Base-by-base conservation (phyloP, 1,140 invertebrate genomes). In the Phenacoccus solenopsis region DNA sequence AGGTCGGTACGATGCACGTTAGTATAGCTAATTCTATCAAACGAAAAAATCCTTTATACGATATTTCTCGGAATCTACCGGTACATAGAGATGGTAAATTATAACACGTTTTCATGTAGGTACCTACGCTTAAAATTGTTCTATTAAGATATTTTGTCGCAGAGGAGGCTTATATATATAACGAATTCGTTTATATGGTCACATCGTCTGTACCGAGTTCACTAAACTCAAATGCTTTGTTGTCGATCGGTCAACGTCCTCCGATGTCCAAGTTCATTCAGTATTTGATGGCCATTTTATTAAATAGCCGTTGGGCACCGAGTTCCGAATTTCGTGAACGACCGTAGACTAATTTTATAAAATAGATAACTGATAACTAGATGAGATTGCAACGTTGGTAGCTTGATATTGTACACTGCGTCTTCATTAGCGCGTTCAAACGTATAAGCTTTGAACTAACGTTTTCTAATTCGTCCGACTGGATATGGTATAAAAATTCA, bases 201-300 rank as follows among this genome's bases (percentile, higher is more conserved):
- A 27, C 25, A 16, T 59, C 56, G 56, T 22, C 21, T 22, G 25
- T 27, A 64, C n/a, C 59, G 59, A 27, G 59, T 64, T 64, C 59
- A 27, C 59, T 64, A 27, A 16, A 64, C 59, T 64, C 59, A 64
- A 64, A 64, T 64, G 59, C 59, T 27, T 64, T 27, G 59, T 64
- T 64, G 25, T 27, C 16, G 32, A 38, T 38, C 59, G 59, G 59
- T 64, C 59, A 64, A 27, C 25, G 59, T 64, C 59, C 59, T 25
- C 5, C 13, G 38, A 49, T 49, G 38, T 49, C 38, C 38, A 49
- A 10, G 16, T 49, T n/a, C 38, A 49, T 49, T 49, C 38, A 49
- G 38, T 49, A 10, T 16, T 49, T n/a, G 38, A 2, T 2, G 38
- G 20, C 38, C 38, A 49, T 49, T 49, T n/a, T 49, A 49, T 49